phyloP scores from a whole-genome alignment of 2,797 vertebrate genomes.

The Megaceryle alcyon region DNA sequence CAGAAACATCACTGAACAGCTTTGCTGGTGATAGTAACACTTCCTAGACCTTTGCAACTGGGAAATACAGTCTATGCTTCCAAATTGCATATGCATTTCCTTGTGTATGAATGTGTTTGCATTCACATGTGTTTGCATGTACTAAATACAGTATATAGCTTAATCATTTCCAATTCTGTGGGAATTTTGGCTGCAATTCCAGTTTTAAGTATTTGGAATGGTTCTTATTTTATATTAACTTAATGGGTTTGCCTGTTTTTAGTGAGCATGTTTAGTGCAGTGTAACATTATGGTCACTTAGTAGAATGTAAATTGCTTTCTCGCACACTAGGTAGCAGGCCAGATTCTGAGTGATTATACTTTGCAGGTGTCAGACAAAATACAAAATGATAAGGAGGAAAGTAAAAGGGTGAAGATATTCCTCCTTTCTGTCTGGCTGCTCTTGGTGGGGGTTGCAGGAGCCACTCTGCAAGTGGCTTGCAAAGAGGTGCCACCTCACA shows the following conservation, averaged over 20 bases:
- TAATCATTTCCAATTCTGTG: conserved; percentile 9
- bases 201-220: conserved; percentile 8
- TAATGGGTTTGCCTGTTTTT: conserved; percentile 41
- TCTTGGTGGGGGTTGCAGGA: neutral
- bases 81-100: neutral
- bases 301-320: conserved; percentile 17
- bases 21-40: neutral
- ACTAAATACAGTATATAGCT: neutral
- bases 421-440: neutral
- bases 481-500: neutral
- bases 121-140: neutral
- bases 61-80: neutral
- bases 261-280: conserved; percentile 35
- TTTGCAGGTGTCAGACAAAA: conserved; percentile 49
- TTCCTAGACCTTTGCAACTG: neutral
- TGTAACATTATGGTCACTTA: conserved; percentile 16
- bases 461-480: neutral
- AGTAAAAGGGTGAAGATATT: neutral
- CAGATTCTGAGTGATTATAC: conserved; percentile 26
- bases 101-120: neutral
- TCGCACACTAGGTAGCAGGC: neutral
- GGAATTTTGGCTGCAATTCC: conserved; percentile 37
- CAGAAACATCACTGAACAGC: neutral
- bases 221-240: neutral
- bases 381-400: conserved; percentile 4